phyloP scores from a whole-genome alignment of 2,888 invertebrate genomes.

The Drosophila atripex region DNA sequence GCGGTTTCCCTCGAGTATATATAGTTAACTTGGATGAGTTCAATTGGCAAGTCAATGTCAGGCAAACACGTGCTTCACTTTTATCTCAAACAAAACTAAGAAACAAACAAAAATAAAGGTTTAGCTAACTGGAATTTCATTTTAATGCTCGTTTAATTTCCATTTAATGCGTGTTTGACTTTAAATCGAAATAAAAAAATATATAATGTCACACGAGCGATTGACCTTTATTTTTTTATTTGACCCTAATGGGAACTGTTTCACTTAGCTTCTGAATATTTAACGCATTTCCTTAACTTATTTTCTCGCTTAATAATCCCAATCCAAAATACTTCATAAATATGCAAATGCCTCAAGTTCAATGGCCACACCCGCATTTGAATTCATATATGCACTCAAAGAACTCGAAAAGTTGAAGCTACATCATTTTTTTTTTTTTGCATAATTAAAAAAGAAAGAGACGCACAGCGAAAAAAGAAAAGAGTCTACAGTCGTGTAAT shows the following conservation, averaged over 20 bases:
- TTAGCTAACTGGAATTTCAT: no score
- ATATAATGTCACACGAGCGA: neutral
- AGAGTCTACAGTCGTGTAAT: constrained; percentile 56
- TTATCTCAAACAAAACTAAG: neutral
- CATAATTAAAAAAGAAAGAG: constrained; percentile 51
- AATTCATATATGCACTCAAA: constrained; percentile 6
- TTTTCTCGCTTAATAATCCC: neutral
- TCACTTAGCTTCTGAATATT: neutral
- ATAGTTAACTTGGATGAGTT: constrained; percentile 41
- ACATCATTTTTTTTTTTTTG: constrained; percentile 35
- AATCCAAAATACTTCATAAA: constrained; percentile 7
- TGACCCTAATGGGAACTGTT: neutral
- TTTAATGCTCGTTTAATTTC: no score
- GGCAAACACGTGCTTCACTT: constrained; percentile 37
- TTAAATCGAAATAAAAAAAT: no score
- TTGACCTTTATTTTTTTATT: neutral
- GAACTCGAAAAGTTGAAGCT: neutral
- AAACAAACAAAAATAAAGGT: neutral
- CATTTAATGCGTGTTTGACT: no score
- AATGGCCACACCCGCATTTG: constrained; percentile 53
- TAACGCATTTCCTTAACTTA: neutral
- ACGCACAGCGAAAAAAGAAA: constrained; percentile 5
- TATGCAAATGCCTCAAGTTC: constrained; percentile 48
- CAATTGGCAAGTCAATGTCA: constrained; percentile 70
- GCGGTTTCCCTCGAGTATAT: neutral